Conservation (phyloP, 2,113 vertebrate species). For the Marmota flaviventris region DNA sequence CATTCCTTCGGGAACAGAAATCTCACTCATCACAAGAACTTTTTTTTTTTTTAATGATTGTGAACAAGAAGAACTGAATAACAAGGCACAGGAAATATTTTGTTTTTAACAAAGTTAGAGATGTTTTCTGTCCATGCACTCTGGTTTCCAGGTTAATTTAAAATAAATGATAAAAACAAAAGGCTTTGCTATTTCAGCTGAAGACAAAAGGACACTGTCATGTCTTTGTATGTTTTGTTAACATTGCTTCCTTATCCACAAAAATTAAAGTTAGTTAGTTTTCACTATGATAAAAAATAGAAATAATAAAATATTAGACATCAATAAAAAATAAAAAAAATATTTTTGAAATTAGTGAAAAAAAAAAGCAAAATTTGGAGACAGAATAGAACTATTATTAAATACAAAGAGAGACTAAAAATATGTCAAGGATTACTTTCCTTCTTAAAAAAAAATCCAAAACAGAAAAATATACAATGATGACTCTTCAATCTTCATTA, state of each 20-base stretch:
- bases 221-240: background rate
- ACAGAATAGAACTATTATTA: background rate
- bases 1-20: background rate
- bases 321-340: conserved; percentile 17
- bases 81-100: background rate
- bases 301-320: background rate
- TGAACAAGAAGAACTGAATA: background rate
- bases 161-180: conserved; percentile 6
- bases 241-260: background rate
- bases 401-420: conserved; percentile 1
- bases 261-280: background rate
- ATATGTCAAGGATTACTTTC: background rate
- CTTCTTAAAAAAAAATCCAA: background rate
- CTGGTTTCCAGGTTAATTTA: background rate
- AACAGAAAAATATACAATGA: background rate
- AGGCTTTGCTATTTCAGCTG: background rate
- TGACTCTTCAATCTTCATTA: background rate
- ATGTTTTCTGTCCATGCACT: background rate
- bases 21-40: background rate
- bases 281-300: background rate
- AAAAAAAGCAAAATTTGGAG: background rate
- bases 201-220: background rate
- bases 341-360: background rate
- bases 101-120: background rate
- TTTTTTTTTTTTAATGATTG: background rate